Conservation (phyloP, 2,113 vertebrate genomes). For the Patagioenas fasciata region DNA sequence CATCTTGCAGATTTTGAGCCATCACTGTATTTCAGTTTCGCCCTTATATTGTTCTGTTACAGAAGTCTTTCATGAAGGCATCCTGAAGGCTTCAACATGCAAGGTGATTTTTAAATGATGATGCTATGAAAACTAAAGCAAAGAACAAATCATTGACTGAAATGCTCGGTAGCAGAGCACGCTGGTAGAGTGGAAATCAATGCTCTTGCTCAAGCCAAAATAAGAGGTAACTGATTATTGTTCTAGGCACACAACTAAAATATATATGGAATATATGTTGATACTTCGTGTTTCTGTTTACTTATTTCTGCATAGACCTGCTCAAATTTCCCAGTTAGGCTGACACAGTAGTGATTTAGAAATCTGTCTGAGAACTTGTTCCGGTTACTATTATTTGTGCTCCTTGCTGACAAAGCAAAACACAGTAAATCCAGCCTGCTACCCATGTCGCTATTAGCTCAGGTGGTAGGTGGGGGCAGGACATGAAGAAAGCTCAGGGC, state of each 20-base stretch:
- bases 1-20: not conserved
- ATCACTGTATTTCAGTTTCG: not conserved
- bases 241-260: not conserved
- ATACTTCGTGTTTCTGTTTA: not conserved
- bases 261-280: not conserved
- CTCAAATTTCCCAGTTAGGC: not conserved
- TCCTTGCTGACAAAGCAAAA: not conserved
- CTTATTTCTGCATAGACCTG: not conserved
- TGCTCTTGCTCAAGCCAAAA: not conserved
- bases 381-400: rapidly evolving
- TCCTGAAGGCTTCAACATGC: not conserved
- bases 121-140: not conserved
- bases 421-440: not conserved
- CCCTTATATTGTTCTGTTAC: not conserved
- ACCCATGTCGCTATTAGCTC: not conserved
- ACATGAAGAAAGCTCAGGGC: not conserved
- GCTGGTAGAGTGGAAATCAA: not conserved
- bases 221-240: not conserved
- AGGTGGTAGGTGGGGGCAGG: not conserved
- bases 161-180: not conserved
- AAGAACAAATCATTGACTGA: not conserved
- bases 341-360: not conserved
- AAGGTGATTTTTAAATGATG: not conserved
- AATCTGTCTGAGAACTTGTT: not conserved
- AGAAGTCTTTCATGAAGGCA: not conserved